These are phyloP conservation scores for Silurus glanis DNA, from an alignment of 2,113 vertebrate species.

Conservation along the genomic window DNA sequence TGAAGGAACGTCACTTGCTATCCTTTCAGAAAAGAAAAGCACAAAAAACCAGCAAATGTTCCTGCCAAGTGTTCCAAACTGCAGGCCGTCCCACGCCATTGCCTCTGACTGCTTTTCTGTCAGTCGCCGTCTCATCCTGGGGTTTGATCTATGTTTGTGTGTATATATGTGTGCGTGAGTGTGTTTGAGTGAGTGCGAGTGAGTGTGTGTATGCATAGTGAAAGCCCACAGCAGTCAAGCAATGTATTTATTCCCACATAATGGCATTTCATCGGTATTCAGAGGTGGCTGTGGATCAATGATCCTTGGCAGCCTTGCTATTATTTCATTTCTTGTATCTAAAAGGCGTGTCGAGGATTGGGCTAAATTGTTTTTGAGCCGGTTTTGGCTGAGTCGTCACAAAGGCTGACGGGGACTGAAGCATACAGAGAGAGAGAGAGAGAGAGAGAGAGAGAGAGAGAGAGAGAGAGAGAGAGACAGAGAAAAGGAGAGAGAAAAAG, in stretches of 20 bases:
- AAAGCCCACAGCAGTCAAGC: slow-evolving; percentile 44
- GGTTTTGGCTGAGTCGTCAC: slow-evolving; percentile 58
- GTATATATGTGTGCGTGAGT: background rate
- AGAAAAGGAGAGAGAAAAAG: slow-evolving; percentile 1
- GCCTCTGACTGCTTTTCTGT: slow-evolving; percentile 14
- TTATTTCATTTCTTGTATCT: slow-evolving; percentile 66
- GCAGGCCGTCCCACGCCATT: slow-evolving; percentile 1
- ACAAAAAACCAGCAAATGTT: slow-evolving; percentile 12
- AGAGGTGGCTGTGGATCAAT: slow-evolving; percentile 65
- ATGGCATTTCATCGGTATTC: slow-evolving; percentile 68
- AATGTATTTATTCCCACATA: slow-evolving; percentile 61
- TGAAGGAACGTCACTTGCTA: background rate
- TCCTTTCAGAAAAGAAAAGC: background rate
- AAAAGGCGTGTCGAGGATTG: slow-evolving; percentile 57
- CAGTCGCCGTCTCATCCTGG: slow-evolving; percentile 11
- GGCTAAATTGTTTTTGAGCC: slow-evolving; percentile 59
- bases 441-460: slow-evolving; percentile 22
- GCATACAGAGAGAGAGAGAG: slow-evolving; percentile 4
- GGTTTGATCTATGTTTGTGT: slow-evolving; percentile 28
- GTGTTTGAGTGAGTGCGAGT: background rate
- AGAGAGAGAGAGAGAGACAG: background rate
- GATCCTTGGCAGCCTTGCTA: slow-evolving; percentile 57
- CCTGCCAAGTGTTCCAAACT: slow-evolving; percentile 12
- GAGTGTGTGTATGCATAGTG: background rate
- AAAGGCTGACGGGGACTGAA: slow-evolving; percentile 45